A percentile compares a stretch with the other conserved stretches of the same genome.
Conservation (phyloP, 2,113 vertebrate genomes). For the Cochlearius cochlearius region DNA sequence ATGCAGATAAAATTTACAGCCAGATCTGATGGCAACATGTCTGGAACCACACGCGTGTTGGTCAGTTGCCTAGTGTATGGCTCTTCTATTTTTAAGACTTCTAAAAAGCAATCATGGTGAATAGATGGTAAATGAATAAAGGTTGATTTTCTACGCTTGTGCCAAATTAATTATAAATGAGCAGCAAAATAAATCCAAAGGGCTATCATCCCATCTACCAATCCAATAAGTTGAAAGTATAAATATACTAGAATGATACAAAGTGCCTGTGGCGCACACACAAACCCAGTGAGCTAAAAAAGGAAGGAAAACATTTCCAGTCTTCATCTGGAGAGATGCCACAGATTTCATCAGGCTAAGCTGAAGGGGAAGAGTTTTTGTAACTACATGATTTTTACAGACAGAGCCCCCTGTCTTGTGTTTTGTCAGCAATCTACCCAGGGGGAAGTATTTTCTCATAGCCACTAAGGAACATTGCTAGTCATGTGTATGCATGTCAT, state of each 20-base stretch:
- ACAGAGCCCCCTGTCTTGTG: not conserved
- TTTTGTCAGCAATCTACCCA: not conserved
- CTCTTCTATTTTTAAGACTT: not conserved
- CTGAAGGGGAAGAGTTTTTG: slow-evolving; percentile 34
- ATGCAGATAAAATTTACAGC: not conserved
- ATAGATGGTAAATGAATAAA: slow-evolving; percentile 28
- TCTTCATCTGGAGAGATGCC: slow-evolving; percentile 37
- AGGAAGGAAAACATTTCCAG: slow-evolving; percentile 45
- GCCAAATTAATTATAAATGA: slow-evolving; percentile 58
- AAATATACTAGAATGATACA: slow-evolving; percentile 30
- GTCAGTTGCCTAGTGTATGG: not conserved
- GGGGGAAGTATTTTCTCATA: not conserved
- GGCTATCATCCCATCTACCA: slow-evolving; percentile 10
- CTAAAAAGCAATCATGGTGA: not conserved
- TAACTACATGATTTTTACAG: slow-evolving; percentile 2
- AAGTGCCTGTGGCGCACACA: slow-evolving; percentile 17
- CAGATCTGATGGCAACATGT: not conserved
- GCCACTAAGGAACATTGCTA: not conserved
- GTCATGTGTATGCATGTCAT: not conserved
- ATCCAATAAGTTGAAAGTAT: slow-evolving; percentile 37
- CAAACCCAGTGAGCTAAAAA: slow-evolving; percentile 37
- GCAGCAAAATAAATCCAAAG: slow-evolving; percentile 21
- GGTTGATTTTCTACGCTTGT: not conserved
- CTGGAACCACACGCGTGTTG: rapidly evolving
- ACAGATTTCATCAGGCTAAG: slow-evolving; percentile 45